Conservation (phyloP, 2,113 vertebrate genomes). For the Malurus melanocephalus region DNA sequence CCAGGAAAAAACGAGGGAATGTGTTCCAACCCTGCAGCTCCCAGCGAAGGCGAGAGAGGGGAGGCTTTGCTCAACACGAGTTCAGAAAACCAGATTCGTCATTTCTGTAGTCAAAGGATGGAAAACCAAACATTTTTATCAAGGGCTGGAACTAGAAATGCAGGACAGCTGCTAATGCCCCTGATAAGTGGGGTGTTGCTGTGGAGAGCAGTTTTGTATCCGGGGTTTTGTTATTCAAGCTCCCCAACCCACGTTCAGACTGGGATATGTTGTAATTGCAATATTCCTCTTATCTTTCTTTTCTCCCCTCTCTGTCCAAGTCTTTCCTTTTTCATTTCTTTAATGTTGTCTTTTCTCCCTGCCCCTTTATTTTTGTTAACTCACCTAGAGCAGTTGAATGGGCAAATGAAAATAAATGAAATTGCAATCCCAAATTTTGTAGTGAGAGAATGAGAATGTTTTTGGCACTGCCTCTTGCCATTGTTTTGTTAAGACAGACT, state of each 20-base stretch:
- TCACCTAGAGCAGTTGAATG: background rate
- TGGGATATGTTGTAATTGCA: background rate
- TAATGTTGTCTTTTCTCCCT: background rate
- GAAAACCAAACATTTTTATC: background rate
- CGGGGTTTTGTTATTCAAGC: background rate
- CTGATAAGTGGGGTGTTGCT: background rate
- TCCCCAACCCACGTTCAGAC: accelerated
- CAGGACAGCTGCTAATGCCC: background rate
- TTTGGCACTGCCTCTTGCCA: background rate
- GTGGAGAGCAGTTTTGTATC: background rate
- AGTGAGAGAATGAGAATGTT: background rate
- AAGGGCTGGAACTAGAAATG: background rate
- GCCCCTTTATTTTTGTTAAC: background rate
- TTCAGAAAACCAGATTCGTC: background rate
- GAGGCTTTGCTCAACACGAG: background rate
- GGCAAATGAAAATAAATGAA: background rate
- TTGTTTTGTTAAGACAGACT: constrained; percentile 14
- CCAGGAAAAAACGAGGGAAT: background rate
- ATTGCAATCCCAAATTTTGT: background rate
- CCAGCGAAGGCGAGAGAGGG: background rate
- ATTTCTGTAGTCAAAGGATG: background rate
- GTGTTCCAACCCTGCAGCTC: background rate
- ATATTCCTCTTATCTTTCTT: background rate
- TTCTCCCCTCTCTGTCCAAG: background rate
- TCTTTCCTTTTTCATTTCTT: background rate